phyloP scores from a whole-genome alignment of 2,888 invertebrate genomes.

The Megaustenia siamemsis region DNA sequence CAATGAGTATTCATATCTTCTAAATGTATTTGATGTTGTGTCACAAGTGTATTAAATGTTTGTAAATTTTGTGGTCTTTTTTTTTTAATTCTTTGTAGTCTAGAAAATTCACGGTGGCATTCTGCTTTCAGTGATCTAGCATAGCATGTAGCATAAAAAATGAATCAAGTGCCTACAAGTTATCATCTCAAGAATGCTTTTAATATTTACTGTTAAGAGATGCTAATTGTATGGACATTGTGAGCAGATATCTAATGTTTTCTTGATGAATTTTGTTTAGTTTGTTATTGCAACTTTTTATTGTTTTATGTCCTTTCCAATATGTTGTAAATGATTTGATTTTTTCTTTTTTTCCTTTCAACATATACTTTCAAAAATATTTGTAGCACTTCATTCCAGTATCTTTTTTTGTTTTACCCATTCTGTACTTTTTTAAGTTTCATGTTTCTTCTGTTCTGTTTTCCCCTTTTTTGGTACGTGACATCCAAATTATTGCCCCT shows the following conservation, averaged over 20 bases:
- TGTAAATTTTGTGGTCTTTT: background rate
- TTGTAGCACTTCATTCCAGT: background rate
- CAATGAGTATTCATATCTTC: background rate
- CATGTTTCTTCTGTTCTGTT: no score
- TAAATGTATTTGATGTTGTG: conserved; percentile 13
- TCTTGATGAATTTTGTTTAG: background rate
- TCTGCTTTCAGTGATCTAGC: conserved; percentile 38
- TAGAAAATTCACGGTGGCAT: conserved; percentile 41
- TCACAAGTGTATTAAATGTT: conserved; percentile 9
- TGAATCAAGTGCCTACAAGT: conserved; percentile 5
- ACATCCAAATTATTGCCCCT: background rate
- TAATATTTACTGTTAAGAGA: background rate
- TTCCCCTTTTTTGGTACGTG: no score
- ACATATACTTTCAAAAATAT: background rate
- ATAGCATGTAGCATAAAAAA: conserved; percentile 26
- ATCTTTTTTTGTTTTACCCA: background rate
- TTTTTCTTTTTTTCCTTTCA: background rate
- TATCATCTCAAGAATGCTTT: conserved; percentile 18
- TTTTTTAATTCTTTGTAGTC: conserved; percentile 17
- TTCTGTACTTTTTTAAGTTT: conserved; percentile 6
- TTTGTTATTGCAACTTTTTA: background rate
- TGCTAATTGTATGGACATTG: conserved; percentile 6
- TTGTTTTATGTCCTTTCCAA: background rate
- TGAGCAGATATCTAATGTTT: background rate
- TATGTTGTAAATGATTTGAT: background rate